A percentile compares a stretch with the other conserved stretches of the same genome.
Evolutionary conservation across 2,888 invertebrate genomes (phyloP).

Genomic region (Drosophila algonquin): DNA sequence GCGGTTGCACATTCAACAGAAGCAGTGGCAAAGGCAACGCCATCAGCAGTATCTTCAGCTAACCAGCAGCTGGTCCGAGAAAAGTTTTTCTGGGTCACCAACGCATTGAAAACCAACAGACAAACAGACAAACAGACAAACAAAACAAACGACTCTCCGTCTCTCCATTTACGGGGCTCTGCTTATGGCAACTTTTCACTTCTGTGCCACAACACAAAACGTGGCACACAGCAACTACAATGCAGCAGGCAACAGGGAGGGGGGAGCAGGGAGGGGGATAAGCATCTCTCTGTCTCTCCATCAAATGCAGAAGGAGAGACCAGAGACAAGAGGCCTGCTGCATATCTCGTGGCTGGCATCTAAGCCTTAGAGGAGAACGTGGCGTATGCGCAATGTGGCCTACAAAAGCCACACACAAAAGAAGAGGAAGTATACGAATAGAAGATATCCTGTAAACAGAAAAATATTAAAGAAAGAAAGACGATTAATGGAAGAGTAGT

Average conservation of each 20-base stretch:
- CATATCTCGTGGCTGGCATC: constrained; percentile 48
- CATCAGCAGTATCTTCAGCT: constrained; percentile 16
- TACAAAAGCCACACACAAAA: constrained; percentile 20
- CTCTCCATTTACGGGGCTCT: constrained; percentile 38
- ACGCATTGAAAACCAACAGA: constrained; percentile 72
- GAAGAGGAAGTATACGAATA: not conserved
- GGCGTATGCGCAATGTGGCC: constrained; percentile 74
- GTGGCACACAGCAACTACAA: constrained; percentile 48
- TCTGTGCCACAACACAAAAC: constrained; percentile 45
- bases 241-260: constrained; percentile 30
- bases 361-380: constrained; percentile 50
- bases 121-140: constrained; percentile 42
- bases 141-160: constrained; percentile 4
- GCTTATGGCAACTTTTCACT: constrained; percentile 51
- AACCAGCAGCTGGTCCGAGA: constrained; percentile 52
- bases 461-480: no score
- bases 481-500: no score
- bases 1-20: constrained; percentile 48
- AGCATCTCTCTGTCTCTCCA: constrained; percentile 51
- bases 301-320: constrained; percentile 33
- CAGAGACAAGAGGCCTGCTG: not conserved
- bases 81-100: constrained; percentile 77
- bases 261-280: constrained; percentile 57
- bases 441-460: constrained; percentile 3
- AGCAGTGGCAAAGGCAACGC: not conserved